Conservation (phyloP, 2,113 vertebrate genomes). For the Campylomormyrus tamandua region DNA sequence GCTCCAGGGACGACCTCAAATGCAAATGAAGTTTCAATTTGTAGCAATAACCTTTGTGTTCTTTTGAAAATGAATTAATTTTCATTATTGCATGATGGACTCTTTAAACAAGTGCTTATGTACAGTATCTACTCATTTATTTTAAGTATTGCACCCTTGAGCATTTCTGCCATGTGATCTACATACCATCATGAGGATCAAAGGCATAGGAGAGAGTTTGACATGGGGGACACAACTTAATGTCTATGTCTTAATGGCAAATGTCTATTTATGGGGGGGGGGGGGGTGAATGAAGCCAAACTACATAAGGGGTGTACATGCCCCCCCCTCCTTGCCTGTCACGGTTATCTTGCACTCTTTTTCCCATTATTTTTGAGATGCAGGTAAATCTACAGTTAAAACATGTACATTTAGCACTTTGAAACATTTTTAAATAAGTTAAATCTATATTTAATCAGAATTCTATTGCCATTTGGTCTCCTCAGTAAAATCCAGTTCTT, state of each 20-base stretch:
- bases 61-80: constrained; percentile 41
- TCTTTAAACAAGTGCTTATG: constrained; percentile 46
- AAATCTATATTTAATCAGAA: constrained; percentile 50
- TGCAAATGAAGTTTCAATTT: constrained; percentile 12
- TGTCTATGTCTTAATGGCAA: too few relatives aligned
- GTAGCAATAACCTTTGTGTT: constrained; percentile 55
- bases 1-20: background rate
- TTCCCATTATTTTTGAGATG: constrained; percentile 52
- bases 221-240: background rate
- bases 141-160: constrained; percentile 56
- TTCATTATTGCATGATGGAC: constrained; percentile 19
- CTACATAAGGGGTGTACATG: background rate
- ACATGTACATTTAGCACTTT: constrained; percentile 61
- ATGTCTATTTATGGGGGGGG: background rate
- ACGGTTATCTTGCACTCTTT: constrained; percentile 35
- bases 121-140: constrained; percentile 47
- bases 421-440: constrained; percentile 59
- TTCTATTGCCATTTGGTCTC: constrained; percentile 45
- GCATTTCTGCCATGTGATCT: constrained; percentile 62
- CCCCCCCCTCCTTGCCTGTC: background rate
- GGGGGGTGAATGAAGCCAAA: background rate
- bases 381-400: constrained; percentile 55
- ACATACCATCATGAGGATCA: constrained; percentile 39
- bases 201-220: background rate
- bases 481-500: constrained; percentile 45